Base-by-base conservation (phyloP, 2,888 invertebrate genomes). In the Volucella inanis region DNA sequence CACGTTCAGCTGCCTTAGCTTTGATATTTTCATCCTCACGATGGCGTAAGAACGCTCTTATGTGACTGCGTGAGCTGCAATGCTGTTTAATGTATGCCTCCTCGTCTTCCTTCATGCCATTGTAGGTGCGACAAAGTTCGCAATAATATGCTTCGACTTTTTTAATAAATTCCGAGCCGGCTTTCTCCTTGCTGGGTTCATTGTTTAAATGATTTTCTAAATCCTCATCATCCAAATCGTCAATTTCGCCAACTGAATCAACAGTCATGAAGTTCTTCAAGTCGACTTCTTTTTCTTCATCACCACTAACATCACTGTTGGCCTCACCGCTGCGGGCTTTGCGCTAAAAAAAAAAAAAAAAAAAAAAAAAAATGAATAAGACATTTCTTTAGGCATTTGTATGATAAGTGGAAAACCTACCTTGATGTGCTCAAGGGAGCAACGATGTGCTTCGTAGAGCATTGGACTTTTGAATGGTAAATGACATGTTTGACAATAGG, bases 241-340 rank as follows among this genome's bases (percentile, higher is more conserved):
- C 96, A 31, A 96, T 96, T 91, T 96, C 96, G 8, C 97, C 97
- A 41, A 97, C 96, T 3, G 97, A 97, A 92, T 97, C 97, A n/a
- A 97, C 94, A 0, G 97, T 97, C 68, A 81, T 68, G 38, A 85
- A 85, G 47, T 85, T 81, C 87, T 96, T 96, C 87, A 97, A 93
- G 92, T 96, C 96, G 4, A 96, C 94, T 90, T 95, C 95, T 91
- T 95, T 95, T 87, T 88, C 87, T 87, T 95, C 95, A 88, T 95
- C 95, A 9, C 93, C 93, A 22, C 95, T 96, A 80, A 93, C 94
- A 71, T 94, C 95, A 14, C 93, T 93, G 14, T 91, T 90, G 15
- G 93, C 94, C 55, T 94, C 94, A 78, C 91, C 92, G 65, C 92
- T 90, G 72, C 93, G 91, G 68, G 94, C 94, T 88, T 95, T 94